Evolutionary conservation across 2,888 invertebrate species (phyloP), one percentile per base, ranked within the genome.

Genomic region (Thysanoteuthis rhombus): DNA sequence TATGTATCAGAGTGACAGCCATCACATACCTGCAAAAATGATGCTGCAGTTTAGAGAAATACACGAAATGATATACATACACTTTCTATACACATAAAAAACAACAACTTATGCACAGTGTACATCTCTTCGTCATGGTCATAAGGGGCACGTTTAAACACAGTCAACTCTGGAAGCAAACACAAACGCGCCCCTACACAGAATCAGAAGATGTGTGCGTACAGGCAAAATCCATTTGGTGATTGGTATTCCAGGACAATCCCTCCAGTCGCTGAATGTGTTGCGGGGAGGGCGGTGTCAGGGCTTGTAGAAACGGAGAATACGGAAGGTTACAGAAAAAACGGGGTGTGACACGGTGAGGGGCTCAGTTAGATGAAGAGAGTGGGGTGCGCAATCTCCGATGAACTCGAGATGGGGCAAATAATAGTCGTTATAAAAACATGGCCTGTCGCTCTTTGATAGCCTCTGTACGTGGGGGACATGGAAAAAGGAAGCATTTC

Each of bases 401-500:
- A 75, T 36, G 75, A 75, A 75, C n/a, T 19, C n/a, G n/a, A 75
- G 75, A 75, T 36, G 75, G 36, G n/a, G n/a, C 75, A 75, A 75
- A 75, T 75, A 75, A 75, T 75, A 75, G 75, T 36, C 75, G 75
- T 75, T 75, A 75, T 75, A 75, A 75, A 75, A 75, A 75, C 75
- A 75, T 75, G 75, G 75, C 75, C 75, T 75, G 75, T 75, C 75
- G 75, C n/a, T 75, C 75, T 75, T 75, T 75, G 75, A 75, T 75
- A 75, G n/a, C 75, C 75, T 36, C 16, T n/a, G n/a, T 16, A n/a
- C n/a, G 75, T 36, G n/a, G 12, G 12, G n/a, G 75, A 75, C 75
- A 8, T 12, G 75, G 75, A 36, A 12, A 16, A 19, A 75, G 4
- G 75, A 16, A 75, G 75, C n/a, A 2, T 75, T n/a, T 16, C n/a